A percentile compares a stretch with the other conserved stretches of the same genome.
These are phyloP conservation scores for Neuroscelio doddi DNA, from an alignment of 2,888 invertebrate species.

Conservation along the genomic window DNA sequence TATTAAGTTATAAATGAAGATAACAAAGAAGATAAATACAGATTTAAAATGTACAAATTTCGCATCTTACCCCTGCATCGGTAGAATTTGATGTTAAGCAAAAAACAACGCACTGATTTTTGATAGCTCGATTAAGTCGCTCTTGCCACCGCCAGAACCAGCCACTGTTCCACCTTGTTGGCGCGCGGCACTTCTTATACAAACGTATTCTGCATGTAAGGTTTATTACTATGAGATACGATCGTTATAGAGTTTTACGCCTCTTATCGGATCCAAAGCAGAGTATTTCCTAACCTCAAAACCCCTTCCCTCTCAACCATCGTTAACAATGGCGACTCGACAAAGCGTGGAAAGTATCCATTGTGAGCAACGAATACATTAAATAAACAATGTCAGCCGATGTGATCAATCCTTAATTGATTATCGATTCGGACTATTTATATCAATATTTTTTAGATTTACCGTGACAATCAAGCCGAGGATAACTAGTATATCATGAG, in stretches of 20 bases:
- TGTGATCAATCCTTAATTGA: not conserved
- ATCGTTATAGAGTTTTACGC: conserved; percentile 57
- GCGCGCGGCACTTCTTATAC: conserved; percentile 57
- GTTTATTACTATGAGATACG: conserved; percentile 59
- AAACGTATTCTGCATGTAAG: conserved; percentile 53
- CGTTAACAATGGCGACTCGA: conserved; percentile 22
- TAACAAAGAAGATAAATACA: no score
- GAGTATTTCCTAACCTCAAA: conserved; percentile 24
- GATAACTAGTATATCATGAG: no score
- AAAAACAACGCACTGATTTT: no score
- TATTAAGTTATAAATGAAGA: not conserved
- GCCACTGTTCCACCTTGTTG: conserved; percentile 53
- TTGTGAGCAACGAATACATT: conserved; percentile 36
- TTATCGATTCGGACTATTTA: conserved; percentile 4
- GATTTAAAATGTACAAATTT: no score
- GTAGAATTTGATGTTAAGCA: not conserved
- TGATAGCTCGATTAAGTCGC: conserved; percentile 11
- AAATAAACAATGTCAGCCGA: conserved; percentile 17
- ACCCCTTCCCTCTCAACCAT: conserved; percentile 11
- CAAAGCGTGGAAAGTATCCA: conserved; percentile 39
- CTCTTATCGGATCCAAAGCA: conserved; percentile 56
- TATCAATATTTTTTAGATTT: not conserved
- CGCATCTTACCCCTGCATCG: conserved; percentile 12
- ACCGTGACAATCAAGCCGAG: no score
- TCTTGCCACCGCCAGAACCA: conserved; percentile 12